Conservation (phyloP, 2,113 vertebrate genomes). For the Atlantisia rogersi region DNA sequence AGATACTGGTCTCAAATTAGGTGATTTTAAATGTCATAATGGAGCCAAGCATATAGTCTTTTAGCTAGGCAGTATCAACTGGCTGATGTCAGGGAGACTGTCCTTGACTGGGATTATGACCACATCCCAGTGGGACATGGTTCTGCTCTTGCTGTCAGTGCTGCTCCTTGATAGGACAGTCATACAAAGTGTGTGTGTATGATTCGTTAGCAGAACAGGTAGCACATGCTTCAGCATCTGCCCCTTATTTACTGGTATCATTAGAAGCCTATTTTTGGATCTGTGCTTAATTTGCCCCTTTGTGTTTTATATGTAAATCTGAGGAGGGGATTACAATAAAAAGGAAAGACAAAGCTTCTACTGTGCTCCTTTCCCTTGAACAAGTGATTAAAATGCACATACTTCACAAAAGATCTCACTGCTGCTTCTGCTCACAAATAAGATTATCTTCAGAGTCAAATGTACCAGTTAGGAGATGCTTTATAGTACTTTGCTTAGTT, state of each 20-base stretch:
- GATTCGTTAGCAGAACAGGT: not conserved
- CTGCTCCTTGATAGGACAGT: not conserved
- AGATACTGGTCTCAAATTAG: not conserved
- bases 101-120: not conserved
- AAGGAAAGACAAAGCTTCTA: not conserved
- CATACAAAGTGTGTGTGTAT: rapidly evolving
- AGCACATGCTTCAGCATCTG: not conserved
- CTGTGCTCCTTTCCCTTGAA: not conserved
- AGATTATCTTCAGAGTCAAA: not conserved
- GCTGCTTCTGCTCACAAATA: not conserved
- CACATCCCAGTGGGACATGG: rapidly evolving
- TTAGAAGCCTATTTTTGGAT: not conserved
- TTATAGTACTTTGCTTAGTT: not conserved
- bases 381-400: not conserved
- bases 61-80: not conserved
- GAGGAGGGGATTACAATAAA: not conserved
- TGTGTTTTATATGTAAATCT: not conserved
- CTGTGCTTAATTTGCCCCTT: not conserved
- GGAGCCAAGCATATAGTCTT: not conserved
- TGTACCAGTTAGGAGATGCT: not conserved
- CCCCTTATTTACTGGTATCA: not conserved
- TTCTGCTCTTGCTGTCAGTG: not conserved
- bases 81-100: not conserved
- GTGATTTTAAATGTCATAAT: not conserved
- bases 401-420: not conserved